Conservation (phyloP, 2,797 vertebrate genomes). For the Malurus leucopterus region DNA sequence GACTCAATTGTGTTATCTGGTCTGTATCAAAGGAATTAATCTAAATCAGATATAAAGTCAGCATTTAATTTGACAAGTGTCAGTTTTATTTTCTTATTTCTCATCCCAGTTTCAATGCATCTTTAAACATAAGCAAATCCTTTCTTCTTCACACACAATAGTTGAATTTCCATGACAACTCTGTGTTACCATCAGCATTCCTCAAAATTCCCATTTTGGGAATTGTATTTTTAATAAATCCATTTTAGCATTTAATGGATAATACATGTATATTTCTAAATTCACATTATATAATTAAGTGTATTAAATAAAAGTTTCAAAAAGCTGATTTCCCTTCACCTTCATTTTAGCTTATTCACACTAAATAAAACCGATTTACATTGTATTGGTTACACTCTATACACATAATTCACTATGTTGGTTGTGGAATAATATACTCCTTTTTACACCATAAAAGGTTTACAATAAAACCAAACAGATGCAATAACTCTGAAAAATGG, state of each 20-base stretch:
- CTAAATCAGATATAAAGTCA: slow-evolving; percentile 26
- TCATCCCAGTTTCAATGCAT: not conserved
- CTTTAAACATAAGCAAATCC: not conserved
- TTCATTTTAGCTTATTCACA: not conserved
- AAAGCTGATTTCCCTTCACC: not conserved
- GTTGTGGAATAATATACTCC: not conserved
- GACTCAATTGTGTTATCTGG: not conserved
- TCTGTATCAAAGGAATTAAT: not conserved
- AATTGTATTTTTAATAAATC: not conserved
- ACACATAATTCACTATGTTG: not conserved
- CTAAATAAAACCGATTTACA: not conserved
- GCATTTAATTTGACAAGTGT: slow-evolving; percentile 11
- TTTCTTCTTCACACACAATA: not conserved
- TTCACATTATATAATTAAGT: not conserved
- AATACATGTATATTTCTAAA: not conserved
- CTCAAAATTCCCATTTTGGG: not conserved
- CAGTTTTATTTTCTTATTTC: slow-evolving; percentile 28
- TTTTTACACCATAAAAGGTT: not conserved
- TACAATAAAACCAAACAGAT: not conserved
- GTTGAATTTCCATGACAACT: not conserved
- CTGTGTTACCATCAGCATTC: not conserved
- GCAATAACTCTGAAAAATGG: not conserved
- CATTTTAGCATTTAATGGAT: not conserved
- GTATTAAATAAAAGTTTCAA: not conserved
- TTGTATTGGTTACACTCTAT: not conserved